Conservation (phyloP, 2,888 invertebrate genomes). For the Lepidonotus clava region DNA sequence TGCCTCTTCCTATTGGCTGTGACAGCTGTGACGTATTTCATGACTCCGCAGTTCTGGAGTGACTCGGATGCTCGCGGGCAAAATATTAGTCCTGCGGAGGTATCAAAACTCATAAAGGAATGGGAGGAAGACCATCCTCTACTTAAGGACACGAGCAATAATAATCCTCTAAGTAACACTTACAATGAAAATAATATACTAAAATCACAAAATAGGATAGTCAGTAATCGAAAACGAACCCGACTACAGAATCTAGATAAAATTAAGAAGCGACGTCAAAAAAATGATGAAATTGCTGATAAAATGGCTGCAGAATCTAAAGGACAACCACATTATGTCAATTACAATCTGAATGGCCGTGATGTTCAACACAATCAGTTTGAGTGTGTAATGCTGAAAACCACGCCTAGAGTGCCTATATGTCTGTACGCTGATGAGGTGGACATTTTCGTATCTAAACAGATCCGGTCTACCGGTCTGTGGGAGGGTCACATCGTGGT, state of each 20-base stretch:
- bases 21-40: not conserved
- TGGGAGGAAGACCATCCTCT: not conserved
- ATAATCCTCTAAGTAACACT: too few relatives aligned
- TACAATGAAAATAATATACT: not conserved
- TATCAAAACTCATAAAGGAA: not conserved
- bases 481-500: slow-evolving; percentile 44
- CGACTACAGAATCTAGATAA: not conserved
- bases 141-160: too few relatives aligned
- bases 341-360: not conserved
- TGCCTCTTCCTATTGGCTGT: not conserved
- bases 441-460: slow-evolving; percentile 41
- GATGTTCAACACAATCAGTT: not conserved
- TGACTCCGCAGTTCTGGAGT: not conserved
- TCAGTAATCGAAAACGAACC: not conserved
- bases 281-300: not conserved
- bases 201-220: not conserved
- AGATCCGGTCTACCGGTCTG: not conserved
- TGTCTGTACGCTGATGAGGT: slow-evolving; percentile 26
- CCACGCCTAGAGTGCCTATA: not conserved
- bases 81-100: not conserved
- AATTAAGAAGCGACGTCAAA: not conserved
- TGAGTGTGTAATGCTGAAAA: slow-evolving; percentile 14
- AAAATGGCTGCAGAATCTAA: not conserved
- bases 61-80: not conserved
- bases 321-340: not conserved